Base-by-base conservation (phyloP, 2,797 vertebrate genomes). In the Danio choprae region DNA sequence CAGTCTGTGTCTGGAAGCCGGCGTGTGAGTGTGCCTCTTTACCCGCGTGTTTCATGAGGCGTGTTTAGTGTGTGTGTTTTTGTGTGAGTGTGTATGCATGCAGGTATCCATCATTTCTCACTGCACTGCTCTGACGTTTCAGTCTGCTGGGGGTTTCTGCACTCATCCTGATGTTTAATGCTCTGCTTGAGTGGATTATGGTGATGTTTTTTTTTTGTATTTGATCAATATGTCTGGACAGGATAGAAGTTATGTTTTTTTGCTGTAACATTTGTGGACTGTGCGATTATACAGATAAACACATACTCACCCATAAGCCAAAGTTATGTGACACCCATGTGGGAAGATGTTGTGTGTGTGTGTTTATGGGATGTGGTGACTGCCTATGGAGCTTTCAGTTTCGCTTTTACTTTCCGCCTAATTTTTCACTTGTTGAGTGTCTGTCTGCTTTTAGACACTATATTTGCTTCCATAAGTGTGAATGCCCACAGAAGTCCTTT, bases 31-130 rank as follows among this genome's bases (percentile, higher is more conserved):
- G 81, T 59, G 83, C 74, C 63, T 60, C 40, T 67, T 43, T 29
- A 36, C 59, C 4, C 83, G 86, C 84, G 86, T 87, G 87, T 90
- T 46, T 51, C 29, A 16, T 41, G 80, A 15, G 53, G 8, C 58
- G 43, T 64, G 63, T 77, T 56, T 43, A 43, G n/a, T 51, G 43
- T 41, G 78, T 78, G 62, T 36, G 11, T 68, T 60, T n/a, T 36
- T 65, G 69, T 44, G 56, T 70, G 16, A 58, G 73, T 79, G 50
- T 8, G 53, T 79, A 64, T 80, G 50, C 55, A 46, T 86, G 72
- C 41, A 76, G 74, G 59, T 43, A 38, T 80, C 50, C 82, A 60
- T 80, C 67, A 72, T 80, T 76, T 65, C 50, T 77, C 77, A 56
- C 64, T 75, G 48, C 60, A 55, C 79, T 55, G 29, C 67, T 81